These are phyloP conservation scores for Zeugodacus cucurbitae DNA, from an alignment of 1,140 invertebrate species.

Conservation along the genomic window DNA sequence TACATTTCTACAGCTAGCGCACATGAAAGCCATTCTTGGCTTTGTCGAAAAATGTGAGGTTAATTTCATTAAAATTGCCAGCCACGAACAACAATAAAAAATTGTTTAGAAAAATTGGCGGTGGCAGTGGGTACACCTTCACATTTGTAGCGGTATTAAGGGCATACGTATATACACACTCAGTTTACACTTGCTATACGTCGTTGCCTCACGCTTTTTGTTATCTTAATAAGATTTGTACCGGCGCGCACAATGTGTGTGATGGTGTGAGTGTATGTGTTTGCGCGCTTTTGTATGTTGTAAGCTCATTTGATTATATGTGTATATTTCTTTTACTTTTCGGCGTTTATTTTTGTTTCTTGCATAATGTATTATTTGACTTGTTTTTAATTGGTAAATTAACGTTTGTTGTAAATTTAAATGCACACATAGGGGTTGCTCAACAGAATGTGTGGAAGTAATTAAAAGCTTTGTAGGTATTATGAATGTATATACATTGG, in stretches of 20 bases:
- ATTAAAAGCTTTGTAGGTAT: neutral
- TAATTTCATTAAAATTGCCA: slow-evolving; percentile 36
- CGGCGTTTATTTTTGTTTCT: neutral
- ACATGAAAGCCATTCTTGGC: neutral
- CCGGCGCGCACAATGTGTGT: neutral
- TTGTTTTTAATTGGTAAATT: slow-evolving; percentile 36
- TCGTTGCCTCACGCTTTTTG: neutral
- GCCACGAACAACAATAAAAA: neutral
- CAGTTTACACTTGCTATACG: neutral
- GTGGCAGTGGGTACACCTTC: neutral
- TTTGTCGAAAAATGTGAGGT: slow-evolving; percentile 17
- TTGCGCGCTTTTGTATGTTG: neutral
- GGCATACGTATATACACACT: neutral
- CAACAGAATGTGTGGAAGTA: neutral
- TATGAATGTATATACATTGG: too few relatives aligned
- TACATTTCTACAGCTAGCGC: neutral
- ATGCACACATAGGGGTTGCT: neutral
- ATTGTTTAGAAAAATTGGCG: neutral
- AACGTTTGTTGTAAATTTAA: neutral
- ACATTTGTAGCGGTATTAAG: neutral
- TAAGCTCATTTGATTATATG: slow-evolving; percentile 11
- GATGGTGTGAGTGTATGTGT: too few relatives aligned
- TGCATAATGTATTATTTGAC: slow-evolving; percentile 4
- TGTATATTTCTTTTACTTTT: neutral
- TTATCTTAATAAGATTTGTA: slow-evolving; percentile 37